These are phyloP conservation scores for Cyrtodaria siliqua DNA, from an alignment of 2,888 invertebrate species.

Conservation along the genomic window DNA sequence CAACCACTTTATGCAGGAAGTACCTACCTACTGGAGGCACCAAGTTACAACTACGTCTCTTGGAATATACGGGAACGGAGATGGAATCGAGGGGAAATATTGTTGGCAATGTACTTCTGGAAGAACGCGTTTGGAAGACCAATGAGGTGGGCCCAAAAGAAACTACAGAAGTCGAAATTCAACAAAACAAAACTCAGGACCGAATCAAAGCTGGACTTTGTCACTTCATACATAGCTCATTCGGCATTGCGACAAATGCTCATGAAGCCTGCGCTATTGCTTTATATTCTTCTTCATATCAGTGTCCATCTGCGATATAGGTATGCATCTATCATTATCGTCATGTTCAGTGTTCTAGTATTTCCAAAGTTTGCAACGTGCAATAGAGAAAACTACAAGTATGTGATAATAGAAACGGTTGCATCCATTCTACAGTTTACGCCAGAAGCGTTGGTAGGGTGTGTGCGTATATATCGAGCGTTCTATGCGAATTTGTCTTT, in stretches of 20 bases:
- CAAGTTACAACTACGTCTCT: constrained; percentile 79
- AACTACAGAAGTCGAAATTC: constrained; percentile 75
- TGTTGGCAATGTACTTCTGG: constrained; percentile 81
- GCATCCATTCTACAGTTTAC: constrained; percentile 81
- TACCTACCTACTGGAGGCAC: constrained; percentile 75
- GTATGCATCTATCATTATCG: constrained; percentile 76
- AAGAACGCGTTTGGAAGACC: constrained; percentile 73
- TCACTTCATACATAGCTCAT: constrained; percentile 80
- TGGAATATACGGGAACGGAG: constrained; percentile 80
- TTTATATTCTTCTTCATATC: constrained; percentile 77
- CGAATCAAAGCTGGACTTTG: constrained; percentile 75
- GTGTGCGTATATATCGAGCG: constrained; percentile 76
- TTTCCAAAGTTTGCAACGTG: constrained; percentile 80
- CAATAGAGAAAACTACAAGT: constrained; percentile 73
- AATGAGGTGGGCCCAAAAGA: constrained; percentile 75
- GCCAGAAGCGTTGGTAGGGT: constrained; percentile 80
- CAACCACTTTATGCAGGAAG: constrained; percentile 77
- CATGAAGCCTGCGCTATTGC: constrained; percentile 78
- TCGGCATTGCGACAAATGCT: constrained; percentile 79
- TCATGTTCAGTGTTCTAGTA: constrained; percentile 79
- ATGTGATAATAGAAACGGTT: constrained; percentile 77
- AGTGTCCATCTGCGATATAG: constrained; percentile 72
- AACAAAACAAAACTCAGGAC: constrained; percentile 77
- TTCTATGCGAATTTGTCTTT: constrained; percentile 76
- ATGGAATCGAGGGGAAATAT: constrained; percentile 81